Base-by-base conservation (phyloP, 2,113 vertebrate genomes). In the Petrocephalus zakoni region DNA sequence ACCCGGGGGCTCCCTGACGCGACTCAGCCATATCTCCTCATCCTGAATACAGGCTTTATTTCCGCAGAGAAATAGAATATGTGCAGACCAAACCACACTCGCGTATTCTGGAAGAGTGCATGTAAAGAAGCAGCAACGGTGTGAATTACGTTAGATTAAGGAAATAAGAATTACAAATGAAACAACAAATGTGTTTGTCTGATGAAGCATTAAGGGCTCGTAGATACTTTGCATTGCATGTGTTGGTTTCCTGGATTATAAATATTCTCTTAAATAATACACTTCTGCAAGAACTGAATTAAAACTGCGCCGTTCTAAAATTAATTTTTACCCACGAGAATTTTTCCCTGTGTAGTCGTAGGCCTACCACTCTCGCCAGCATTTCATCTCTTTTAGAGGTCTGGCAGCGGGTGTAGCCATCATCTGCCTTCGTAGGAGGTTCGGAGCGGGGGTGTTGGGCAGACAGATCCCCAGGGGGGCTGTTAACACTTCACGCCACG, bases 401-500 rank as follows among this genome's bases (percentile, higher is more conserved):
- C 91, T 93, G 93, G 92, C 92, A 92, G 91, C 94, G 93, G 91
- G 88, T 88, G 92, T 47, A 68, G 87, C 94, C 15, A 68, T 68
- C 95, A 95, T 95, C 95, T 95, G 95, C 90, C 94, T 91, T 92
- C 92, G 92, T 94, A 94, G 94, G 93, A 91, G 92, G 85, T 89
- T 52, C n/a, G 49, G 1, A 3, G 42, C 42, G 42, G 42, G 42
- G 3, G 42, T 42, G 42, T 87, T 92, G 93, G 93, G 95, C 91
- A 94, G 93, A 94, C 93, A 87, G 25, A 21, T n/a, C 93, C 96
- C 96, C 95, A 7, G 0, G 91, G 97, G 98, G 95, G 94, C 95
- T 94, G 94, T 97, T 96, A 95, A 96, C 97, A 96, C 97, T 96
- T 97, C 97, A 46, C 56, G 84, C 51, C 84, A 34, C 51, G n/a